Base-by-base conservation (phyloP, 2,113 vertebrate genomes). In the Porphyrio hochstetteri region DNA sequence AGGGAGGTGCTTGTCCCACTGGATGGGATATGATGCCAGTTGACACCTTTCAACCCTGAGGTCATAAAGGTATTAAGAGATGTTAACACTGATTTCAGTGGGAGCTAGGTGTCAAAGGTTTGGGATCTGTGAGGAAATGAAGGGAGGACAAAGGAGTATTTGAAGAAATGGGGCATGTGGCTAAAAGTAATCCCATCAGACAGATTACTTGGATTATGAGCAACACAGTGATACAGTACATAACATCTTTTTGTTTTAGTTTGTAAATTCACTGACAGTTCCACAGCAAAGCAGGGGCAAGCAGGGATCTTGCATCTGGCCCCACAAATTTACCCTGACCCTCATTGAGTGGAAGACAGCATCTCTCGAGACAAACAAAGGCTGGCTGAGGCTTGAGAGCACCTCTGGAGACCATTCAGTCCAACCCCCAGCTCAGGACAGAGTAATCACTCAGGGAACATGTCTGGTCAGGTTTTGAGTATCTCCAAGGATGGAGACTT, bases 341-440 rank as follows among this genome's bases (percentile, higher is more conserved):
- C 46, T 81, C 0, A 0, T 5, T 5, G 31, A 57, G 53, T 7
- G 23, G 11, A 56, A 24, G 8, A 61, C 24, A 40, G 25, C n/a
- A 78, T 79, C 25, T 11, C 38, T 3, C 31, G 12, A 14, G 33
- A 85, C 36, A 11, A 63, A 29, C 0, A 59, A 60, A 65, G 11
- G 7, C 31, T 33, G 18, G 8, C 33, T 76, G 67, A 69, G 27
- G 33, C 24, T 67, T 21, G 15, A 36, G 24, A 56, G 12, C 20
- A n/a, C 12, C 55, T 46, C 29, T 53, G 53, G 40, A 59, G 50
- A 78, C 19, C 0, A 1, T 29, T 18, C 24, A 60, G 21, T 21
- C 48, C 21, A 46, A 18, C 8, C 5, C 10, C 13, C 17, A 70
- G 9, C 42, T 84, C 31, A 44, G 28, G 55, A 44, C 35, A 35